phyloP scores from a whole-genome alignment of 2,797 vertebrate species.

The Thamnophis elegans region DNA sequence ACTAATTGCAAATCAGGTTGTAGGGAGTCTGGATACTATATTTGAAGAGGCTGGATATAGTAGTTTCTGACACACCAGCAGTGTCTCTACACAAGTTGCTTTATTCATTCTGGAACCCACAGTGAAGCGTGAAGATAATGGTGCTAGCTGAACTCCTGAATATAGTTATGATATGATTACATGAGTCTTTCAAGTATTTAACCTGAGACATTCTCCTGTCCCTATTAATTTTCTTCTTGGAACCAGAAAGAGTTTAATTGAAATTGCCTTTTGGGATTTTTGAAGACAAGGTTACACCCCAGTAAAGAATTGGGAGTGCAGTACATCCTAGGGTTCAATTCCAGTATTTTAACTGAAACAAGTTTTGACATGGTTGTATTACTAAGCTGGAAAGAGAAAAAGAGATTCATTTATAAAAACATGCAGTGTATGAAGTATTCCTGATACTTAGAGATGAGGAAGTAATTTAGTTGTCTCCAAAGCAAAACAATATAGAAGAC shows the following conservation, averaged over 20 bases:
- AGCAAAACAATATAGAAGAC: not conserved
- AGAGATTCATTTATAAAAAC: not conserved
- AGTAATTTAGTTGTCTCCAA: not conserved
- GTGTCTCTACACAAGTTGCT: not conserved
- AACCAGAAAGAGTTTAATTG: constrained; percentile 49
- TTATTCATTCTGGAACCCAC: not conserved
- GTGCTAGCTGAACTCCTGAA: not conserved
- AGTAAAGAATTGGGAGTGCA: constrained; percentile 49
- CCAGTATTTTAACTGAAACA: constrained; percentile 33
- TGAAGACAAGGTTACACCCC: constrained; percentile 51
- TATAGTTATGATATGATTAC: constrained; percentile 31
- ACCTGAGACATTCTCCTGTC: constrained; percentile 43
- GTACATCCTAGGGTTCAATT: constrained; percentile 15
- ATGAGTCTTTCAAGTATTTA: constrained; percentile 48
- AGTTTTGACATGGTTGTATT: constrained; percentile 33
- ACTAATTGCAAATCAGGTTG: constrained; percentile 10
- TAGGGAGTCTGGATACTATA: not conserved
- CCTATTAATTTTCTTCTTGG: constrained; percentile 46
- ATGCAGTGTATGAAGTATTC: not conserved
- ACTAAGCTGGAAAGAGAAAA: constrained; percentile 15
- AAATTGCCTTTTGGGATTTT: constrained; percentile 44
- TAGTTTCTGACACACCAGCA: not conserved
- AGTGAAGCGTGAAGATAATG: not conserved
- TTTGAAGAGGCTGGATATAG: not conserved
- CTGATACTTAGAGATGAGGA: not conserved